Percentiles rank a stretch among this genome's conserved stretches.
phyloP scores from a whole-genome alignment of 2,797 vertebrate genomes.

The Falco columbarius region DNA sequence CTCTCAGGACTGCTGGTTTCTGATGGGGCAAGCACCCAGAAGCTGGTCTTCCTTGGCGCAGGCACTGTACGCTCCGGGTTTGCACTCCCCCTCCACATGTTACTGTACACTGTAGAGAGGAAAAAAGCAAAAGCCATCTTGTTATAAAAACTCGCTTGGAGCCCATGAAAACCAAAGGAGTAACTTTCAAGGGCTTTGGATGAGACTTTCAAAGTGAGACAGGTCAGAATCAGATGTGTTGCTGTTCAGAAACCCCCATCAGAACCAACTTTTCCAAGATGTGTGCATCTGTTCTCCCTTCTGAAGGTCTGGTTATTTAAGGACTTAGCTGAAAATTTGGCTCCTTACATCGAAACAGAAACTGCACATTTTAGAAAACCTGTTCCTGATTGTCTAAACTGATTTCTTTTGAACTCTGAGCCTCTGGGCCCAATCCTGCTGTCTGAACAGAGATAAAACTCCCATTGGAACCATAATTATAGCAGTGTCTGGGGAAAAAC shows the following conservation, averaged over 20 bases:
- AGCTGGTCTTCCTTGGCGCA: slow-evolving; percentile 86
- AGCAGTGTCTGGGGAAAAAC: slow-evolving; percentile 4
- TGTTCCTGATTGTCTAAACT: not conserved
- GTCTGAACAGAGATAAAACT: slow-evolving; percentile 17
- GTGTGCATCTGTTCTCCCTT: not conserved
- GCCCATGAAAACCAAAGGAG: not conserved
- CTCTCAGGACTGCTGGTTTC: slow-evolving; percentile 86
- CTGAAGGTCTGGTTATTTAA: not conserved
- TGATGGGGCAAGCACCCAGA: slow-evolving; percentile 85
- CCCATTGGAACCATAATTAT: not conserved
- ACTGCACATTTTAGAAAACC: slow-evolving; percentile 6
- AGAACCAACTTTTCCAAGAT: not conserved
- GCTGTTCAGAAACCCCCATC: not conserved
- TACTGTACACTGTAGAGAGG: slow-evolving; percentile 85
- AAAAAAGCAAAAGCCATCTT: not conserved
- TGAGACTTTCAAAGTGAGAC: not conserved
- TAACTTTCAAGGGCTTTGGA: not conserved
- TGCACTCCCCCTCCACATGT: slow-evolving; percentile 97
- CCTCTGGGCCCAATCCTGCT: not conserved
- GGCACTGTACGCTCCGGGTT: slow-evolving; percentile 87
- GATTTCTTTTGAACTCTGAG: slow-evolving; percentile 27
- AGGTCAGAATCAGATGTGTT: not conserved
- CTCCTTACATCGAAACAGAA: not conserved
- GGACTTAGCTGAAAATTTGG: not conserved
- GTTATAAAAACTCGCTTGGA: not conserved